Evolutionary conservation across 2,113 vertebrate genomes (phyloP).

Genomic region (Sinosuthora webbiana): DNA sequence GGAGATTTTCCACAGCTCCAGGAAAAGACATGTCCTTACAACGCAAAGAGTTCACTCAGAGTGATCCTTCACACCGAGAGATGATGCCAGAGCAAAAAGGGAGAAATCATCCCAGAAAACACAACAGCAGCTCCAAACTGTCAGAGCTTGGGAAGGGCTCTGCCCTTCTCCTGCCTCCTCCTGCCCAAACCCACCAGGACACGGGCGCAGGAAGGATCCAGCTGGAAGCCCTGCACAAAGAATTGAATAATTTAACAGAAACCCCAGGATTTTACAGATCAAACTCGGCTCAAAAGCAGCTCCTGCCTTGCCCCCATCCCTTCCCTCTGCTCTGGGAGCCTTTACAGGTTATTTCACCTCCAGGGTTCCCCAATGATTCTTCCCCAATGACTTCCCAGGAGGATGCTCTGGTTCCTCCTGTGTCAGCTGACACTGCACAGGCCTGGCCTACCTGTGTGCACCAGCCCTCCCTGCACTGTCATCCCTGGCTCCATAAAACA

Average conservation of each 20-base stretch:
- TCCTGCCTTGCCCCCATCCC: not conserved
- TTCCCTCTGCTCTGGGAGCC: no score
- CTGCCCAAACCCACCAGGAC: not conserved
- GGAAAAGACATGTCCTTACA: not conserved
- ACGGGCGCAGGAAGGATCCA: not conserved
- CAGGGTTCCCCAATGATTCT: accelerated
- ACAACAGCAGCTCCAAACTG: not conserved
- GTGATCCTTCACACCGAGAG: not conserved
- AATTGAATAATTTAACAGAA: not conserved
- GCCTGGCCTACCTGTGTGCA: not conserved
- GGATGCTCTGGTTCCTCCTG: not conserved
- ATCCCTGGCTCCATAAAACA: not conserved
- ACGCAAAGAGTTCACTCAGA: not conserved
- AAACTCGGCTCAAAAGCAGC: not conserved
- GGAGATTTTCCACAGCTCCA: not conserved
- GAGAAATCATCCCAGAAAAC: not conserved
- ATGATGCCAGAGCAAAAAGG: not conserved
- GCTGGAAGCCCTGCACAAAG: accelerated
- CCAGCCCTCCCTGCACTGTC: not conserved
- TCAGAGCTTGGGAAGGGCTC: not conserved
- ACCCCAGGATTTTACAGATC: accelerated
- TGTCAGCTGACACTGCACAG: not conserved
- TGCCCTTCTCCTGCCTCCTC: not conserved
- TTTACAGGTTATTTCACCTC: not conserved
- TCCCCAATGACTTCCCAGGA: not conserved